Base-by-base conservation (phyloP, 2,888 invertebrate genomes). In the Drosophila algonquin region DNA sequence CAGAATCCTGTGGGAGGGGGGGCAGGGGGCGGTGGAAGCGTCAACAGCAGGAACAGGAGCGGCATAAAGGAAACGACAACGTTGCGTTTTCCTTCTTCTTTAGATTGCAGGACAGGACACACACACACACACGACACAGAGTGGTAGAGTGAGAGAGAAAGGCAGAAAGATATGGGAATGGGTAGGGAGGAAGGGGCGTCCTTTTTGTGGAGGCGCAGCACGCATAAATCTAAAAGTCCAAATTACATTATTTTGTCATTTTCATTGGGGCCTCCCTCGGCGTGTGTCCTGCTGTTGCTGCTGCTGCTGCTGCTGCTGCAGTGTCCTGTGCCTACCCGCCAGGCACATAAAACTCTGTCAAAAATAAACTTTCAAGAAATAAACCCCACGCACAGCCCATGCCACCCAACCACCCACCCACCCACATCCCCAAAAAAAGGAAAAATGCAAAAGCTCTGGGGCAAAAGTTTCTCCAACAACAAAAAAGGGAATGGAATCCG, bases 241-340 rank as follows among this genome's bases (percentile, higher is more conserved):
- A 88, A 87, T 81, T 82, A 83, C 83, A 86, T 86, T 86, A 86
- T 86, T 86, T 86, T 86, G 86, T 87, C 87, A 86, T 86, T 86
- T 86, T 68, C 73, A 62, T 61, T 53, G 69, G 64, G 57, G 52
- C 24, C 63, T 52, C 27, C 63, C 53, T 50, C 27, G 64, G 12
- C n/a, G 54, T 32, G 52, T 48, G 27, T 67, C 30, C 46, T 46
- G 32, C 51, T 54, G 40, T 40, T 62, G 35, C 46, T 53, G 35
- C 40, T 62, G 35, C 46, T 45, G 35, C 52, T 69, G 55, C 53
- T 52, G 52, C 63, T 45, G 62, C 78, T 84, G 84, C 84, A 87
- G 73, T 85, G 80, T 81, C 79, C 80, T 63, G 62, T 30, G 12
- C 51, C 56, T 73, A 75, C 73, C 85, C 82, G 73, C 75, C 73